Base-by-base conservation (phyloP, 2,797 vertebrate species). In the Enteromius thamalakanensis region DNA sequence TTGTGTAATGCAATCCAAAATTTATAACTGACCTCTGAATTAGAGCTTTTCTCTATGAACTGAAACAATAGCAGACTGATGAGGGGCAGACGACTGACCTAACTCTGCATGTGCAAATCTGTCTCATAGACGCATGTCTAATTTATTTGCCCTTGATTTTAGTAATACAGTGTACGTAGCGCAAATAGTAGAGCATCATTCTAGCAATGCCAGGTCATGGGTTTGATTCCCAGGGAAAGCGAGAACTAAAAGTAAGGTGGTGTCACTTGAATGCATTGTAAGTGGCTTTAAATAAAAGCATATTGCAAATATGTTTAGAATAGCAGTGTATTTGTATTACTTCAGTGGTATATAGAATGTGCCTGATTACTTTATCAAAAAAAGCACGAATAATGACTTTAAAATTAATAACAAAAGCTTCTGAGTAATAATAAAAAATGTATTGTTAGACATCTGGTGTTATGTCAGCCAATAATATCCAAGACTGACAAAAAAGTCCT, bases 1-100 rank as follows among this genome's bases (percentile, higher is more conserved):
- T 78, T 82, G 86, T 88, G 90, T 76, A 91, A 94, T 81, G 79
- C 72, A 62, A 92, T 53, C 86, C 76, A 77, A 90, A 88, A 65
- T 51, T 19, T 53, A 29, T 45, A 85, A 91, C 90, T 86, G 26
- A 91, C 79, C 23, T 85, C 71, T 86, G 85, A 90, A 68, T 85
- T 89, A 87, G 86, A 91, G 87, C 17, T 71, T 85, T 88, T 86
- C 75, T 84, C 78, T 87, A 32, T 23, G 68, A 84, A 55, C 15
- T 53, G 74, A 42, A 37, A 67, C 51, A 34, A 79, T 55, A 75
- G 55, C 32, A 17, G 2, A 45, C 37, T 53, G 71, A 53, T 32
- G 65, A 77, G 71, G 84, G 74, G 7, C 51, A 80, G 67, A 58
- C 53, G 19, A 32, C 10, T 60, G 79, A 71, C 47, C 51, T 42